Percentiles rank a stretch among this genome's conserved stretches.
phyloP scores from a whole-genome alignment of 2,797 vertebrate genomes.

The Spondyliosoma cantharus region DNA sequence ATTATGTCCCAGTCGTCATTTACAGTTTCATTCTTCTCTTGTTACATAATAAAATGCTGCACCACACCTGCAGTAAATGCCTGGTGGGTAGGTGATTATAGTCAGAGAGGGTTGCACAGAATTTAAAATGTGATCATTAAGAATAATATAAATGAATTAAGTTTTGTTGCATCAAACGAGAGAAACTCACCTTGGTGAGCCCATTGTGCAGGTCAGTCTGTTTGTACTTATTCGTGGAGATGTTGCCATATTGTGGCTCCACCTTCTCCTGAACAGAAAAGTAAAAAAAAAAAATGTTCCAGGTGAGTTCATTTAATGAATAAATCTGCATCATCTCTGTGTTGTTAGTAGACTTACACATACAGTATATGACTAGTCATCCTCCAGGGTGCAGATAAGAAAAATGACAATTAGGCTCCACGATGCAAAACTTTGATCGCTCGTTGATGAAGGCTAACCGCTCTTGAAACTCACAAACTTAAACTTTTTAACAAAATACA shows the following conservation, averaged over 20 bases:
- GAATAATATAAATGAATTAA: background rate
- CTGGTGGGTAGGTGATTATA: background rate
- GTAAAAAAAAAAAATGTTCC: background rate
- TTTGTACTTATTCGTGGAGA: background rate
- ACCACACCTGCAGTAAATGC: background rate
- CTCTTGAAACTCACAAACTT: conserved; percentile 10
- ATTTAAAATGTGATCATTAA: background rate
- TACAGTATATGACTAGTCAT: background rate
- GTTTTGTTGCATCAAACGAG: background rate
- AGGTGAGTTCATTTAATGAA: conserved; percentile 8
- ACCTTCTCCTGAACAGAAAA: background rate
- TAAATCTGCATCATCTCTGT: background rate
- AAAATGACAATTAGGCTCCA: background rate
- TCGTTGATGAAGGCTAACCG: background rate
- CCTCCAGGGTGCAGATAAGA: background rate
- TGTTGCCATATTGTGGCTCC: background rate
- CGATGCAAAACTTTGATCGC: background rate
- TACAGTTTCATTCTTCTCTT: background rate
- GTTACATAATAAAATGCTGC: background rate
- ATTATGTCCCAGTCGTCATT: too few species aligned
- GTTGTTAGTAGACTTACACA: background rate
- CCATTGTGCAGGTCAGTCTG: background rate
- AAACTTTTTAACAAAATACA: conserved; percentile 23
- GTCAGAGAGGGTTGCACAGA: background rate
- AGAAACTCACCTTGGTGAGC: background rate